phyloP scores from a whole-genome alignment of 2,797 vertebrate species.

The Chanos chanos region DNA sequence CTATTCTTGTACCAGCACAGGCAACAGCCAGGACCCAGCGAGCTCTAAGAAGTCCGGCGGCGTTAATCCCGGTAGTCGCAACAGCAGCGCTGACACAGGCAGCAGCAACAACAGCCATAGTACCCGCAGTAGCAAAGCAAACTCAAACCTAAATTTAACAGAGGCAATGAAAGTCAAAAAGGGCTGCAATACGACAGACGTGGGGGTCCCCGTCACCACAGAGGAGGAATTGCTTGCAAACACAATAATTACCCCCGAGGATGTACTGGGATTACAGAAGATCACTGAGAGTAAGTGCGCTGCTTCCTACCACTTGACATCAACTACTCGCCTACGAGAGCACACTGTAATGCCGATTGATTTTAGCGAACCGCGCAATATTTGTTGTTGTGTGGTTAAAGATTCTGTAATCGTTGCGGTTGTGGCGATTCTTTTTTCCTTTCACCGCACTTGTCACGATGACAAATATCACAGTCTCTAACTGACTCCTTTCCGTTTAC shows the following conservation, averaged over 20 bases:
- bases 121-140: constrained; percentile 43
- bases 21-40: constrained; percentile 72
- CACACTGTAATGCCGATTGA: too few species aligned
- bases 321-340: too few species aligned
- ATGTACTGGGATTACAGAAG: constrained; percentile 90
- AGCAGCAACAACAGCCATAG: constrained; percentile 47
- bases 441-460: too few species aligned
- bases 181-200: constrained; percentile 72
- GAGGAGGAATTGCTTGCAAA: constrained; percentile 80
- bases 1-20: constrained; percentile 78
- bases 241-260: constrained; percentile 80
- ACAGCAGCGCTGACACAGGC: constrained; percentile 47
- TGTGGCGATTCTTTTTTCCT: too few species aligned
- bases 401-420: too few species aligned
- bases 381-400: too few species aligned
- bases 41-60: constrained; percentile 65
- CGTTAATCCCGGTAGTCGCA: constrained; percentile 61
- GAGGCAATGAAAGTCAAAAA: constrained; percentile 90
- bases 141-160: constrained; percentile 50
- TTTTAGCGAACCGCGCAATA: too few species aligned
- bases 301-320: background rate
- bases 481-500: too few species aligned
- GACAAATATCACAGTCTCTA: too few species aligned
- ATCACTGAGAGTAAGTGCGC: constrained; percentile 89
- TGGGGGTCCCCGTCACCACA: constrained; percentile 70